These are phyloP conservation scores for Temnopleurus reevesii DNA, from an alignment of 53 echinoderm and acorn worm species.

Conservation along the genomic window DNA sequence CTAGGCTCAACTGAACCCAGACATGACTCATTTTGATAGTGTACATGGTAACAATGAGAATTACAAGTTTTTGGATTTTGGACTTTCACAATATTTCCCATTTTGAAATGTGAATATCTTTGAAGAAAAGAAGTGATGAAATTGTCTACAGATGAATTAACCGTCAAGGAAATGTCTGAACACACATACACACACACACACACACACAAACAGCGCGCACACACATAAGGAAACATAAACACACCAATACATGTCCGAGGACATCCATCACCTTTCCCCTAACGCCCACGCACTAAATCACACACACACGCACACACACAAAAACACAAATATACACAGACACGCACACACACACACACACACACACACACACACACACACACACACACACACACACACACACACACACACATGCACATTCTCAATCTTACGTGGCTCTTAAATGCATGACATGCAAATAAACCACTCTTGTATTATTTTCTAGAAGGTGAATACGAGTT, in stretches of 20 bases:
- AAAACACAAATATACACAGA: not conserved
- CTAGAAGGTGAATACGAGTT: too few species aligned
- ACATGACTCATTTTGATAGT: constrained; percentile 7
- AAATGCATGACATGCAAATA: not conserved
- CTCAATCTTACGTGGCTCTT: not conserved
- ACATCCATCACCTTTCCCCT: not conserved
- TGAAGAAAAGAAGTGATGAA: too few species aligned
- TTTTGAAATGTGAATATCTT: not conserved
- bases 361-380: not conserved
- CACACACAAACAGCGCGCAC: too few species aligned
- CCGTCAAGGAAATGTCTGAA: too few species aligned
- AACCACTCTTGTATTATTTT: too few species aligned
- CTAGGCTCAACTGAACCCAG: not conserved
- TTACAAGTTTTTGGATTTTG: not conserved
- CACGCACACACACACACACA: not conserved
- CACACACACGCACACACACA: not conserved
- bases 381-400: not conserved
- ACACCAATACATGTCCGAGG: too few species aligned
- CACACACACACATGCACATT: not conserved
- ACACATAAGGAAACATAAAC: too few species aligned
- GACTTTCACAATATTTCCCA: not conserved
- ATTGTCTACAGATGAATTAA: too few species aligned
- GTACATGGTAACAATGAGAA: not conserved
- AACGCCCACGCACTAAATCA: too few species aligned
- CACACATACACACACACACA: too few species aligned